phyloP scores from a whole-genome alignment of 2,113 vertebrate genomes.

The Megaceryle maxima region DNA sequence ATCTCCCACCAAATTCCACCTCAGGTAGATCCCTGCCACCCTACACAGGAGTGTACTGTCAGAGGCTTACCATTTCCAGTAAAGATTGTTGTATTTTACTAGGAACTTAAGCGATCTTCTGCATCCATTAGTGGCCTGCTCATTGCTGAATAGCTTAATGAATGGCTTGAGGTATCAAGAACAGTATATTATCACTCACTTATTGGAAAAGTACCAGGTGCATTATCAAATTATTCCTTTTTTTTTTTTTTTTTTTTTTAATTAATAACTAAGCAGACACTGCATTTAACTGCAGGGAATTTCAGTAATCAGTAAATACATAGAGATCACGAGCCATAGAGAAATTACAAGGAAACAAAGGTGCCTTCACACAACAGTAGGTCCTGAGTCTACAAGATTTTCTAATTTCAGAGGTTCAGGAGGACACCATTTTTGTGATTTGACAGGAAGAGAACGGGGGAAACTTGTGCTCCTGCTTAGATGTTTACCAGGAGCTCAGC shows the following conservation, averaged over 20 bases:
- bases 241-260: not conserved
- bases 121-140: not conserved
- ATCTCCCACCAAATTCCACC: not conserved
- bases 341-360: not conserved
- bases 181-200: not conserved
- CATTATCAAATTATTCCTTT: not conserved
- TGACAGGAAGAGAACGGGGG: not conserved
- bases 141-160: slow-evolving; percentile 15
- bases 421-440: not conserved
- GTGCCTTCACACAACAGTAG: not conserved
- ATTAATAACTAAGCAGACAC: not conserved
- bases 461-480: not conserved
- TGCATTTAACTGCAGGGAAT: not conserved
- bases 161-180: not conserved
- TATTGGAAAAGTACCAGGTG: slow-evolving; percentile 9
- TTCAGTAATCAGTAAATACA: not conserved
- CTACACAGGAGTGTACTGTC: not conserved
- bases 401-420: not conserved
- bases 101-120: not conserved
- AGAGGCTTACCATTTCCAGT: not conserved
- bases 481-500: not conserved
- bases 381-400: not conserved
- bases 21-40: not conserved
- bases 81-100: not conserved
- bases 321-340: not conserved